Percentiles rank a stretch among this genome's conserved stretches.
Conservation (phyloP, 2,797 vertebrate species). For the Cercopithecus neglectus region DNA sequence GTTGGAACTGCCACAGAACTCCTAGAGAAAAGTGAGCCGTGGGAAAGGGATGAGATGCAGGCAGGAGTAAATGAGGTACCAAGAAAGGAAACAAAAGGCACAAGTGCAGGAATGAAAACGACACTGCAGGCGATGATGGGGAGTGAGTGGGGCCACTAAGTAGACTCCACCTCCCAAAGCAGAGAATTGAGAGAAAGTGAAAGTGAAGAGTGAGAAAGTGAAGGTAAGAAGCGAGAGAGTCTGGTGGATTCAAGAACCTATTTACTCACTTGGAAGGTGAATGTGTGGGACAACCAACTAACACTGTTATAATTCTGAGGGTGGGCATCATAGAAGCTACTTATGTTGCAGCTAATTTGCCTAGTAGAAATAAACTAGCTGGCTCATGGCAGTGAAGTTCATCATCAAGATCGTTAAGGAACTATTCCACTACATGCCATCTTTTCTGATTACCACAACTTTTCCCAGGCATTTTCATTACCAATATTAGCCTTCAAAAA, state of each 20-base stretch:
- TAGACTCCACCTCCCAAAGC: not conserved
- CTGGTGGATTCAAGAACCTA: not conserved
- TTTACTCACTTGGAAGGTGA: not conserved
- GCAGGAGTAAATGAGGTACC: rapidly evolving
- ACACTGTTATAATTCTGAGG: not conserved
- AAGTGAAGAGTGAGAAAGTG: not conserved
- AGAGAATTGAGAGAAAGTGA: not conserved
- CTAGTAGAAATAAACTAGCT: not conserved
- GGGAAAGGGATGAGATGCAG: not conserved
- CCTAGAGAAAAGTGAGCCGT: not conserved
- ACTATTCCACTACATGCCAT: not conserved
- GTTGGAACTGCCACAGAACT: not conserved
- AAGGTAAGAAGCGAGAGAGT: not conserved
- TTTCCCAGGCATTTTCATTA: not conserved
- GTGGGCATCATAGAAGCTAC: not conserved
- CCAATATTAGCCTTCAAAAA: not conserved
- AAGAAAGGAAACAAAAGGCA: not conserved
- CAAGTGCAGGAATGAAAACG: not conserved
- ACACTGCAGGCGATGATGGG: rapidly evolving
- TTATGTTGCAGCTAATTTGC: not conserved
- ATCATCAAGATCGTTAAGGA: slow-evolving; percentile 24
- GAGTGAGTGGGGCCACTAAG: too few species aligned
- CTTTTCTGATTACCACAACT: slow-evolving; percentile 2
- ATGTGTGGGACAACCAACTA: not conserved
- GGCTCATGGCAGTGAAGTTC: not conserved